Conservation (phyloP, 2,797 vertebrate species). For the Brachyalestes nurse region DNA sequence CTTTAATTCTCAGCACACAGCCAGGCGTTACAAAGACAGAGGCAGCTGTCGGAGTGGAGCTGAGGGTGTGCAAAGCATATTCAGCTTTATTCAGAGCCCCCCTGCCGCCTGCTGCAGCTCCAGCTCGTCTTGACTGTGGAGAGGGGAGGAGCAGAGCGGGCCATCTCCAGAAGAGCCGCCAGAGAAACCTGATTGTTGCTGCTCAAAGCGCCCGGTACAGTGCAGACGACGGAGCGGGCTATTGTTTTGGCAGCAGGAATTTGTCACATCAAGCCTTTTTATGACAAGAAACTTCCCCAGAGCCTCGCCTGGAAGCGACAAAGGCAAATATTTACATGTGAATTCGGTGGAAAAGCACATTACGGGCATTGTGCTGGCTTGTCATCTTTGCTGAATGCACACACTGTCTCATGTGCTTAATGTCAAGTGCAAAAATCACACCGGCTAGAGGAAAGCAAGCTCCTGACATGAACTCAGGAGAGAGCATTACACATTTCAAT, state of each 20-base stretch:
- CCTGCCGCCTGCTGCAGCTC: slow-evolving; percentile 57
- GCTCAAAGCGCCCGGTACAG: slow-evolving; percentile 37
- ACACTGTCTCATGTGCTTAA: slow-evolving; percentile 22
- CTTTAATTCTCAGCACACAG: slow-evolving; percentile 60
- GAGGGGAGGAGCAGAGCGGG: slow-evolving; percentile 52
- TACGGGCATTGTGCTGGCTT: slow-evolving; percentile 34
- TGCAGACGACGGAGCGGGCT: slow-evolving; percentile 33
- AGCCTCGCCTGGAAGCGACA: slow-evolving; percentile 46
- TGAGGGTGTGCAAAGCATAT: slow-evolving; percentile 65
- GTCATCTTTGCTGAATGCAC: slow-evolving; percentile 34
- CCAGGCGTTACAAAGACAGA: slow-evolving; percentile 64
- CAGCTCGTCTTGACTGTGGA: slow-evolving; percentile 60
- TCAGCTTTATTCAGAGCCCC: slow-evolving; percentile 64
- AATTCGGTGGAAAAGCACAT: slow-evolving; percentile 56
- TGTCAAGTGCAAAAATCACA: slow-evolving; percentile 38
- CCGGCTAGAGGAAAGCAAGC: slow-evolving; percentile 30
- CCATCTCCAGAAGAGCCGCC: slow-evolving; percentile 23
- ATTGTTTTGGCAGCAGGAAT: slow-evolving; percentile 57
- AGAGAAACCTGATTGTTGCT: slow-evolving; percentile 19
- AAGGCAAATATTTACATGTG: slow-evolving; percentile 63
- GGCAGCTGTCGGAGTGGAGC: slow-evolving; percentile 70
- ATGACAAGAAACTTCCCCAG: slow-evolving; percentile 57
- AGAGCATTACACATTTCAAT: slow-evolving; percentile 7
- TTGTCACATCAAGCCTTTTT: slow-evolving; percentile 53
- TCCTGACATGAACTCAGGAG: slow-evolving; percentile 12